These are phyloP conservation scores for Aphelenchoides avenae DNA, from an alignment of 1,140 invertebrate genomes.

Conservation along the genomic window DNA sequence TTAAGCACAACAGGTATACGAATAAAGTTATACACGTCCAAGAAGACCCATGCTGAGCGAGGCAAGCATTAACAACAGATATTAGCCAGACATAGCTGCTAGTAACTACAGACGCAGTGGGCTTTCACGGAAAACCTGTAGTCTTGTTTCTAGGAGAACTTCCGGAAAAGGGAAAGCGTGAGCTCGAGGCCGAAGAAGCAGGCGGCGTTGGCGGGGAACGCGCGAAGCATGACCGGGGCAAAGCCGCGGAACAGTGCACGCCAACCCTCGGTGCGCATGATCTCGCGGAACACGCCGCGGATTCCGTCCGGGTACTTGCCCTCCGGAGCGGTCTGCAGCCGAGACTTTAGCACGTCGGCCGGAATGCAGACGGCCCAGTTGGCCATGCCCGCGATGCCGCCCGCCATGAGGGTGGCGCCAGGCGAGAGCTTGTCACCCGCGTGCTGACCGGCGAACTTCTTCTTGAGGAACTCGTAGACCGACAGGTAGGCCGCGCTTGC, in stretches of 20 bases:
- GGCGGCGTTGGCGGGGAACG: conserved; percentile 83
- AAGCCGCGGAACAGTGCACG: conserved; percentile 75
- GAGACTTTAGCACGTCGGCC: conserved; percentile 90
- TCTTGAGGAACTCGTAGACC: conserved; percentile 84
- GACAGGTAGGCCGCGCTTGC: conserved; percentile 93
- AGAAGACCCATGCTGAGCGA: background rate
- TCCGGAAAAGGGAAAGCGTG: conserved; percentile 24
- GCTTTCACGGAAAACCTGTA: background rate
- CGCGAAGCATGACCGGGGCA: conserved; percentile 77
- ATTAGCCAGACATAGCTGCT: background rate
- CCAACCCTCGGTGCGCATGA: conserved; percentile 75
- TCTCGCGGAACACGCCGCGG: conserved; percentile 73
- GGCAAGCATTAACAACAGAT: background rate
- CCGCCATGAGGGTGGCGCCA: conserved; percentile 75
- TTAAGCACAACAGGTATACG: no score
- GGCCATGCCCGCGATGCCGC: conserved; percentile 86
- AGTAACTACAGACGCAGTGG: background rate
- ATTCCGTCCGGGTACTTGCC: conserved; percentile 80
- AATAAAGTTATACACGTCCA: conserved; percentile 1
- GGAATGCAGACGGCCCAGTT: conserved; percentile 95
- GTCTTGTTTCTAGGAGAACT: conserved; percentile 3
- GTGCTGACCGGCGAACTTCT: conserved; percentile 66
- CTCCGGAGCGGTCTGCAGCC: conserved; percentile 84
- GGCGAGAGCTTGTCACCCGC: conserved; percentile 67
- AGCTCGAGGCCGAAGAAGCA: conserved; percentile 40